Percentiles rank a stretch among this genome's conserved stretches.
These are phyloP conservation scores for Rhodinocichla rosea DNA, from an alignment of 2,113 vertebrate genomes.

Conservation along the genomic window DNA sequence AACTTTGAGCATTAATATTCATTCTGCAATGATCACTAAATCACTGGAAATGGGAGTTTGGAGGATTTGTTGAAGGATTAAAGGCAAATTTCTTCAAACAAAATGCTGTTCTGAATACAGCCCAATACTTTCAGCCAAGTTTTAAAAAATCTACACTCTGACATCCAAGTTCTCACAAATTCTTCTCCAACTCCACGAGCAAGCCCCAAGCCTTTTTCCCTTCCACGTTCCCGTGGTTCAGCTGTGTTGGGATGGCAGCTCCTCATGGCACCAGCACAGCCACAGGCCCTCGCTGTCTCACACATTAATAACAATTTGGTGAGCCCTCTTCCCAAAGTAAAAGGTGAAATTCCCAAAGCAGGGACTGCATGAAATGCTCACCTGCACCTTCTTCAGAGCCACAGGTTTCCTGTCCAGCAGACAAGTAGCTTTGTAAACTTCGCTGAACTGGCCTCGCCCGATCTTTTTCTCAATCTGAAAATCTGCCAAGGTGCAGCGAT, in stretches of 20 bases:
- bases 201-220: not conserved
- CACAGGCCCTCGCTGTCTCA: not conserved
- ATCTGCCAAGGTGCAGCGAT: conserved; percentile 78
- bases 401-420: conserved; percentile 81
- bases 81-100: not conserved
- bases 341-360: not conserved
- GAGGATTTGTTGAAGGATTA: not conserved
- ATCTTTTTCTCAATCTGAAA: conserved; percentile 86
- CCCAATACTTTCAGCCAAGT: not conserved
- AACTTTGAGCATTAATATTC: not conserved
- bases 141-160: not conserved
- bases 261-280: not conserved
- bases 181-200: not conserved
- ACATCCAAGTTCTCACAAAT: not conserved
- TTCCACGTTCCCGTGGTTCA: accelerated
- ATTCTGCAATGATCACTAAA: not conserved
- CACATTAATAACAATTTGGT: too few relatives aligned
- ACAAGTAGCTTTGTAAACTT: conserved; percentile 81
- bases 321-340: not conserved
- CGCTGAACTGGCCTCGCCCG: conserved; percentile 83
- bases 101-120: not conserved
- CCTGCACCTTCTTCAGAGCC: conserved; percentile 84
- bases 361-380: not conserved
- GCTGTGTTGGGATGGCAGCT: not conserved
- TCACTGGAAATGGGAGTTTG: not conserved